These are phyloP conservation scores for Thryonomys swinderianus DNA, from an alignment of 2,113 vertebrate species.

Conservation along the genomic window DNA sequence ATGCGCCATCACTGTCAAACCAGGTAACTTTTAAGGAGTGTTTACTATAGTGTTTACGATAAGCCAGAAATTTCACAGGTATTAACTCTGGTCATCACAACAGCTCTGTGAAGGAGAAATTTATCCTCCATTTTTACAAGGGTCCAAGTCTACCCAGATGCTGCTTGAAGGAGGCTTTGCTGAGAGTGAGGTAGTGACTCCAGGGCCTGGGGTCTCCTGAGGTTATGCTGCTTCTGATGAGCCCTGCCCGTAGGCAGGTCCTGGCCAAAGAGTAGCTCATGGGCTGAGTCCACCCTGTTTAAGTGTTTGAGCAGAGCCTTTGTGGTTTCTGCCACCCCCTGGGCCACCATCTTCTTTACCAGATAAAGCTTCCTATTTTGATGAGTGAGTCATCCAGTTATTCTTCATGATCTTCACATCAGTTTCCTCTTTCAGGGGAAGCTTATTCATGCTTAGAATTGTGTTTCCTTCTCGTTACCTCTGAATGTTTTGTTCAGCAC, in stretches of 20 bases:
- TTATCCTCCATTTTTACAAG: neutral
- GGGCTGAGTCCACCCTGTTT: neutral
- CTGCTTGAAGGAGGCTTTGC: neutral
- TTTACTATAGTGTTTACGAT: neutral
- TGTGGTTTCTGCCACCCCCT: constrained; percentile 40
- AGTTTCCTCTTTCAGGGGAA: constrained; percentile 64
- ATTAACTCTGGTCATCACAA: neutral
- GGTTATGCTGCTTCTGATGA: neutral
- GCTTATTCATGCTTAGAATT: neutral
- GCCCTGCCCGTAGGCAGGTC: neutral
- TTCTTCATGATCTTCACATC: constrained; percentile 53
- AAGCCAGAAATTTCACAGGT: neutral
- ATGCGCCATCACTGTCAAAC: neutral
- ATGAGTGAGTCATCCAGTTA: constrained; percentile 57
- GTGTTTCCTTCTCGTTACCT: neutral
- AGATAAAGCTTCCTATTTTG: constrained; percentile 76
- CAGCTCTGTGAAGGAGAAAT: neutral
- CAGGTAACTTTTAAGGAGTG: neutral
- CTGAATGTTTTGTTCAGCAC: neutral
- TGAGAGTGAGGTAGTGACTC: neutral
- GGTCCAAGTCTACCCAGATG: neutral
- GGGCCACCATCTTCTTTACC: constrained; percentile 38
- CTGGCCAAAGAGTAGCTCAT: neutral
- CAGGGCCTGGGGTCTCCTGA: neutral
- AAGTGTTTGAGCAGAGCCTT: neutral